phyloP scores from a whole-genome alignment of 92 coral and sea anemone species.

The Muricea muricata region DNA sequence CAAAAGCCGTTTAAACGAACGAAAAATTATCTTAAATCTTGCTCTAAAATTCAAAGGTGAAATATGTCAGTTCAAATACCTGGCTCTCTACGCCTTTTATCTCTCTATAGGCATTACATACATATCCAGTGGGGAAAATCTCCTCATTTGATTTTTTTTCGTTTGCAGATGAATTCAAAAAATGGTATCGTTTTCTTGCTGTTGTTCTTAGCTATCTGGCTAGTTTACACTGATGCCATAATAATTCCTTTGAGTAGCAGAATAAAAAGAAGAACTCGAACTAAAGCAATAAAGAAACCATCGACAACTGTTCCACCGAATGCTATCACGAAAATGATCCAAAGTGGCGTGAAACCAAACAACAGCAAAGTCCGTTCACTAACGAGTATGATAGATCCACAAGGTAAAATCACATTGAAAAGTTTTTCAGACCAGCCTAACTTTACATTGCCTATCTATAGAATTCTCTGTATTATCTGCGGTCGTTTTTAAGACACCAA shows the following conservation, averaged over 20 bases:
- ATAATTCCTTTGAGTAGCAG: not conserved
- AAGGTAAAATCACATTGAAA: no score
- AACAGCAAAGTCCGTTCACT: not conserved
- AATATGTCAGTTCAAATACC: no score
- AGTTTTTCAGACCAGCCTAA: no score
- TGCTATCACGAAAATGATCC: not conserved
- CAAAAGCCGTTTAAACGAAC: no score
- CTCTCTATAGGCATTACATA: no score
- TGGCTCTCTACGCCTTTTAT: no score
- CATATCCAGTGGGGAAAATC: no score
- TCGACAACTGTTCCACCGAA: not conserved
- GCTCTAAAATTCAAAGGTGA: no score
- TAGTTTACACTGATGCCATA: not conserved
- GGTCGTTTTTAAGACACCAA: no score
- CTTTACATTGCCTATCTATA: no score
- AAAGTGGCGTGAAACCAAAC: not conserved
- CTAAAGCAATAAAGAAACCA: not conserved
- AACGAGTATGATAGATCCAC: not conserved
- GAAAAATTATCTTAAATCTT: no score
- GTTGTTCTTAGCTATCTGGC: not conserved
- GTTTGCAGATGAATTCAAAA: not conserved
- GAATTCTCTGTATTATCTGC: no score
- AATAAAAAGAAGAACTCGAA: not conserved
- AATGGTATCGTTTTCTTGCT: not conserved
- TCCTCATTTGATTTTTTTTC: not conserved